A percentile compares a stretch with the other conserved stretches of the same genome.
Evolutionary conservation across 2,888 invertebrate species (phyloP).

Genomic region (Drosophila diplacantha): DNA sequence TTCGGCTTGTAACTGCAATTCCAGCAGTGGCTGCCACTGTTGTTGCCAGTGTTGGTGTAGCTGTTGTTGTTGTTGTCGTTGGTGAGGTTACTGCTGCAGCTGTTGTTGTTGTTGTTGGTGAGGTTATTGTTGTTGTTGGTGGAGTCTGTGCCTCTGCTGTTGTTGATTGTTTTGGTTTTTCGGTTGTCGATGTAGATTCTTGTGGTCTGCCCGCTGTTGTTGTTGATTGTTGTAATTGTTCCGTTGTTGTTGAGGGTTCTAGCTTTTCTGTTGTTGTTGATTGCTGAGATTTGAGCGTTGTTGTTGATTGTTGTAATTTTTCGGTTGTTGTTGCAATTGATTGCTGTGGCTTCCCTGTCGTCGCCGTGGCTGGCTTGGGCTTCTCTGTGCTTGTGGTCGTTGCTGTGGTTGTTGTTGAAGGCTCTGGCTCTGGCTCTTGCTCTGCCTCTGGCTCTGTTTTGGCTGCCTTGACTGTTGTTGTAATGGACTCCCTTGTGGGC

Average conservation of each 20-base stretch:
- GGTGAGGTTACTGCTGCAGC: not conserved
- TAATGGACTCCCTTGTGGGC: slow-evolving; percentile 12
- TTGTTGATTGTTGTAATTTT: not conserved
- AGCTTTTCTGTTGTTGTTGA: not conserved
- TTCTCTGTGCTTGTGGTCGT: slow-evolving; percentile 26
- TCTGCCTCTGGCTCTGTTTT: not conserved
- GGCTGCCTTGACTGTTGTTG: slow-evolving; percentile 16
- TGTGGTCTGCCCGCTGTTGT: slow-evolving; percentile 19
- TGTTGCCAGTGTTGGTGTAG: slow-evolving; percentile 11
- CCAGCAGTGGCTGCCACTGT: slow-evolving; percentile 13
- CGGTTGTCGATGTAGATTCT: slow-evolving; percentile 25
- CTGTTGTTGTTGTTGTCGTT: slow-evolving; percentile 3
- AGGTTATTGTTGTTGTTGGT: slow-evolving; percentile 5
- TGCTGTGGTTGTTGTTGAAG: slow-evolving; percentile 9
- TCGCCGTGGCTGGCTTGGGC: slow-evolving; percentile 28
- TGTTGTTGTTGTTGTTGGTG: slow-evolving; percentile 6
- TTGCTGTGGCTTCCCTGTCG: not conserved
- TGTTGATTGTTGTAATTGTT: slow-evolving; percentile 8
- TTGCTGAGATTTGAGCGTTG: not conserved
- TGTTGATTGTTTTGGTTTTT: slow-evolving; percentile 1
- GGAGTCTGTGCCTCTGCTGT: not conserved
- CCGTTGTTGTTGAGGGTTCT: not conserved
- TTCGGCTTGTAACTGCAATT: slow-evolving; percentile 1
- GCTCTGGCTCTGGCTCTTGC: not conserved
- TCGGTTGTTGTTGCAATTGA: not conserved